Evolutionary conservation across 2,113 vertebrate species (phyloP), one percentile per base, ranked within the genome.

Genomic region (Phyllostomus hastatus): DNA sequence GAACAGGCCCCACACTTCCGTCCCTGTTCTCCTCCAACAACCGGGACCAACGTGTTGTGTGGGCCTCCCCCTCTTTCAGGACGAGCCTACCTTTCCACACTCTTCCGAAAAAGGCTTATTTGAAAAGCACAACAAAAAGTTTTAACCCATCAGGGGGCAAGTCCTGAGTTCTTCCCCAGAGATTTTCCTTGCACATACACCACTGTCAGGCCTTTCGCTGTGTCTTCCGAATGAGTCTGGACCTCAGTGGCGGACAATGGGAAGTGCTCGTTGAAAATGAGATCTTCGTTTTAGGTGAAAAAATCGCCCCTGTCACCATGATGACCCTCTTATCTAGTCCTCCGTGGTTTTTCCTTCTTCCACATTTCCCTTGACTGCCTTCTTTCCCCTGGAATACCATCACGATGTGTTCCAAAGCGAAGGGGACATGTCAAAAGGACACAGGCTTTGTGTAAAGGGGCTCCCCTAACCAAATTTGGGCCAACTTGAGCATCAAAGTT

Each of bases 321-420:
- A 66, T 20, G 54, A 17, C 43, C 31, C 14, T 80, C 33, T 81
- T 52, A 11, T 43, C 26, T 1, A 28, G 52, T 70, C 38, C 59
- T 94, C 87, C 31, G n/a, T 84, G 33, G 22, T 66, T 81, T 28
- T 79, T 90, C 31, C 33, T 93, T 59, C 22, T 48, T 83, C 43
- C 38, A 19, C 5, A 16, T 35, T 81, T 81, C 35, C 10, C 9
- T 82, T 1, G 4, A n/a, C 54, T 24, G 81, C 33, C 81, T 43
- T 59, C 43, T 90, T 94, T 95, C n/a, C 52, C 80, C 81, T 48
- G 24, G 95, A 96, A 57, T 84, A 57, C 15, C 52, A 28, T 24
- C 33, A 70, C 15, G 50, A 24, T 17, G 15, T 43, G 9, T 70
- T 95, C n/a, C 67, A 52, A 76, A 75, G 50, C 35, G 50, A 70